Conservation (phyloP, 2,113 vertebrate genomes). For the Cololabis saira region DNA sequence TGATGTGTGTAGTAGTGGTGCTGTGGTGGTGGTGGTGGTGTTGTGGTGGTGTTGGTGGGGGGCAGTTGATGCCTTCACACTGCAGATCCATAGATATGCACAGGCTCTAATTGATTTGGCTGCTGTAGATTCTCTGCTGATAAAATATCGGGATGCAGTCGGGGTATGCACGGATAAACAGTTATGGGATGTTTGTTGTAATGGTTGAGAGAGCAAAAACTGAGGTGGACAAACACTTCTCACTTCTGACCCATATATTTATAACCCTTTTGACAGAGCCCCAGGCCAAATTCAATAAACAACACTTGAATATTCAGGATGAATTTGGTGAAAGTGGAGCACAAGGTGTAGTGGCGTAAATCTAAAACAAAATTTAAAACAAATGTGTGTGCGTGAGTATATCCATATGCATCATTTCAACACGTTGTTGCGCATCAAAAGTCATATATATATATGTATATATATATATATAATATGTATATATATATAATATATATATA, state of each 20-base stretch:
- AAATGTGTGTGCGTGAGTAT: too few relatives aligned
- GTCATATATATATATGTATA: too few relatives aligned
- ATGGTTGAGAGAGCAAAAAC: conserved; percentile 53
- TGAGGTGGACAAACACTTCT: conserved; percentile 49
- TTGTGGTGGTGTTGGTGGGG: background rate
- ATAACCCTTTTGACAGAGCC: conserved; percentile 62
- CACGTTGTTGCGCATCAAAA: too few relatives aligned
- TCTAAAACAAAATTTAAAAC: background rate
- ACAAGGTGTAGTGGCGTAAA: background rate
- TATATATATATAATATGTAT: too few relatives aligned
- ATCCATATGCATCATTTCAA: background rate
- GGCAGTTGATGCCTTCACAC: conserved; percentile 80
- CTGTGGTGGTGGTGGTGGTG: background rate
- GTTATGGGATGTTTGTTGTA: conserved; percentile 63
- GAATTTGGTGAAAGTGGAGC: conserved; percentile 26
- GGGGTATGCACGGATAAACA: conserved; percentile 68
- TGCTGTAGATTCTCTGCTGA: conserved; percentile 71
- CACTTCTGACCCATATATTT: conserved; percentile 71
- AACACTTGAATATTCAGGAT: conserved; percentile 41
- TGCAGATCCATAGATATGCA: conserved; percentile 80
- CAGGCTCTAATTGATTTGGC: conserved; percentile 87
- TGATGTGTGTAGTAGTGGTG: too few relatives aligned
- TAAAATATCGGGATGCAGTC: conserved; percentile 83
- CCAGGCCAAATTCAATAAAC: conserved; percentile 54
- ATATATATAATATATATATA: too few relatives aligned